Evolutionary conservation across 1,140 invertebrate species (phyloP).

Genomic region (Armadillidium nasatum): DNA sequence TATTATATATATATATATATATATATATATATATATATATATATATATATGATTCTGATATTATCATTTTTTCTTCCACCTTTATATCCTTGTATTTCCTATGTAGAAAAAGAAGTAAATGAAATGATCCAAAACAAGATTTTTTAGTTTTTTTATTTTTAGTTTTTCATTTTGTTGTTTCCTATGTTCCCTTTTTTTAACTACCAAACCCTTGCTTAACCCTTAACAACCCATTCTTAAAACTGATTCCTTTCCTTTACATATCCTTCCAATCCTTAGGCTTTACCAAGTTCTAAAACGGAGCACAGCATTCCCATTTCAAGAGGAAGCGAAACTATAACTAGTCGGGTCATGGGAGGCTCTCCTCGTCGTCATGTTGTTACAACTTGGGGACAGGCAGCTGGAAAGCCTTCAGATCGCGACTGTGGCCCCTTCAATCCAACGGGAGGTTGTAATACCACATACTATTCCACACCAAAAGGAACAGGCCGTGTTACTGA

Average conservation of each 20-base stretch:
- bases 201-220: neutral
- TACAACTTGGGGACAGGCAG: neutral
- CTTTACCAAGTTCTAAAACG: neutral
- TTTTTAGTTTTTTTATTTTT: neutral
- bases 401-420: neutral
- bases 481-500: slow-evolving; percentile 12
- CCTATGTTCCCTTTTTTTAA: neutral
- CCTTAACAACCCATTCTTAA: neutral
- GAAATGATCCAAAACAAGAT: no score
- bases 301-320: neutral
- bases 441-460: slow-evolving; percentile 7
- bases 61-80: no score
- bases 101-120: no score
- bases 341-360: neutral
- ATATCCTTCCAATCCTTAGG: neutral
- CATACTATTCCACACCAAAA: neutral
- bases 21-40: slow-evolving; percentile 1
- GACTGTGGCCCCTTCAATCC: neutral
- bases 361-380: neutral
- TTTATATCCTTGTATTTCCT: no score
- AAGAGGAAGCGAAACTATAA: neutral
- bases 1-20: slow-evolving; percentile 12
- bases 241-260: neutral
- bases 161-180: neutral
- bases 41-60: no score